Percentiles rank a stretch among this genome's conserved stretches.
Evolutionary conservation across 2,113 vertebrate genomes (phyloP).

Genomic region (Ploceus nigricollis): DNA sequence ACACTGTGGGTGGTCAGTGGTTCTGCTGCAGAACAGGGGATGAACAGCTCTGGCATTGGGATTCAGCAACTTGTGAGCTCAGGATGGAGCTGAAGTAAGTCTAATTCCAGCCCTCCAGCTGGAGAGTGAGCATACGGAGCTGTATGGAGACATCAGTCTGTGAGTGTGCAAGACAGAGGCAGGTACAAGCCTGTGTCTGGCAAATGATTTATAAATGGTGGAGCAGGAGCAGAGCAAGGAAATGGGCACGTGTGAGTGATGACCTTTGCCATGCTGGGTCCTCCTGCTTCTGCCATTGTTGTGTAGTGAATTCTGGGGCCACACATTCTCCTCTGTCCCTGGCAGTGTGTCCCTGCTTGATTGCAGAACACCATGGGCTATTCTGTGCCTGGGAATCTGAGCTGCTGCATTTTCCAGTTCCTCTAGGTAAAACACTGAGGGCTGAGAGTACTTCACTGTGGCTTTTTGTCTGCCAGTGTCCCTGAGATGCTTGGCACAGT

Average conservation of each 20-base stretch:
- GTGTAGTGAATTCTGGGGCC: background rate
- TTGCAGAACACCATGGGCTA: rapidly evolving
- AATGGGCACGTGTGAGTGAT: rapidly evolving
- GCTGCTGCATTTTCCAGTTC: background rate
- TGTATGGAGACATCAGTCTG: rapidly evolving
- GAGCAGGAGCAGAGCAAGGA: background rate
- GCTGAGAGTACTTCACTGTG: background rate
- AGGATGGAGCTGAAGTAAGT: background rate
- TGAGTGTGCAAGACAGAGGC: background rate
- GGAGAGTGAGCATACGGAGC: rapidly evolving
- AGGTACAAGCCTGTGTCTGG: background rate
- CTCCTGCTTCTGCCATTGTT: background rate
- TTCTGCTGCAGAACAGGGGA: background rate
- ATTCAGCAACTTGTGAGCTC: background rate
- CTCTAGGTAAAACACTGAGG: background rate
- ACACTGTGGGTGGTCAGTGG: background rate
- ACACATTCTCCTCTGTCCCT: background rate
- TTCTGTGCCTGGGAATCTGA: background rate
- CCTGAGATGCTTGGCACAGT: background rate
- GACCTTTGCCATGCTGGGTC: background rate
- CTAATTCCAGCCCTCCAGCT: background rate
- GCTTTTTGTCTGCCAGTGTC: background rate
- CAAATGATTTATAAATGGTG: background rate
- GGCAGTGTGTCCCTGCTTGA: background rate
- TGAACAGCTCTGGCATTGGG: background rate